Evolutionary conservation across 2,113 vertebrate genomes (phyloP).

Genomic region (Neotoma lepida): DNA sequence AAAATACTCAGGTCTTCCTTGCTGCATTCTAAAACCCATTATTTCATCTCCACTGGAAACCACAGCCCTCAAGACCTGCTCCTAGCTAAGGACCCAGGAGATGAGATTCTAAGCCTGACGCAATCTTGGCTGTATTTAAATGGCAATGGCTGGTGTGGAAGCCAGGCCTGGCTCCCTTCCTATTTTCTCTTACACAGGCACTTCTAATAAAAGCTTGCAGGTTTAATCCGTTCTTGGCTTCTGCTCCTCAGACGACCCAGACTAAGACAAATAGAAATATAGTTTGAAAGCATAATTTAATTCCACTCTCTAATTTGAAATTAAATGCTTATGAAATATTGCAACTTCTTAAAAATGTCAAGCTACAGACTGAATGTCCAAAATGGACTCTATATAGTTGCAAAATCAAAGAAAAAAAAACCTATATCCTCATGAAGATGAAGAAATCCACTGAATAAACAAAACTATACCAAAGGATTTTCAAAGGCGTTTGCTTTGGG

Average conservation of each 20-base stretch:
- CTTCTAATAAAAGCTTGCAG: slow-evolving; percentile 39
- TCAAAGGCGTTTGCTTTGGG: background rate
- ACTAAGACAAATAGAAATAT: slow-evolving; percentile 29
- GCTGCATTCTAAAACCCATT: background rate
- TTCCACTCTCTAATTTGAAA: slow-evolving; percentile 21
- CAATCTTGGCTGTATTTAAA: background rate
- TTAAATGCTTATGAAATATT: slow-evolving; percentile 40
- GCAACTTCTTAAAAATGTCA: slow-evolving; percentile 5
- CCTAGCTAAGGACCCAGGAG: background rate
- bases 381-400: background rate
- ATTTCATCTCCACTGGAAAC: background rate
- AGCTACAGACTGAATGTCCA: background rate
- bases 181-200: slow-evolving; percentile 3
- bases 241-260: background rate
- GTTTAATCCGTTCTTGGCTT: slow-evolving; percentile 52
- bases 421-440: background rate
- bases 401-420: slow-evolving; percentile 28
- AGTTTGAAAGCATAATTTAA: slow-evolving; percentile 46
- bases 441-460: background rate
- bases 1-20: background rate
- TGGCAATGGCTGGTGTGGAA: background rate
- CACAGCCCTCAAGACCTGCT: background rate
- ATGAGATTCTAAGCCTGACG: background rate
- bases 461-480: background rate
- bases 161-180: background rate